Evolutionary conservation across 2,888 invertebrate genomes (phyloP).

Genomic region (Drosophila emarginata): DNA sequence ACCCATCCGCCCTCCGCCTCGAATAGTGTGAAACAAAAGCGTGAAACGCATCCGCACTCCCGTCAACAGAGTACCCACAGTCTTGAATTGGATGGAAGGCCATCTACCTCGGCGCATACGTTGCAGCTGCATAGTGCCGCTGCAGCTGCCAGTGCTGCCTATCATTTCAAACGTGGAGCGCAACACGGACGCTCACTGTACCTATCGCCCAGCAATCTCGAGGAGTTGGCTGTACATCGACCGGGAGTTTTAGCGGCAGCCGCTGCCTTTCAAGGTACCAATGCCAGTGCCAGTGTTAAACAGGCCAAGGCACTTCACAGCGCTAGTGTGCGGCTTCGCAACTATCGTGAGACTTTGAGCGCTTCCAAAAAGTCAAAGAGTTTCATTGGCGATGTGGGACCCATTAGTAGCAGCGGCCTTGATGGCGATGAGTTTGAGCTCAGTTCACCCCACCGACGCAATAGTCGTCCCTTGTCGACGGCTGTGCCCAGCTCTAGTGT

Average conservation of each 20-base stretch:
- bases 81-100: slow-evolving; percentile 80
- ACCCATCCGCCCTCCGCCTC: slow-evolving; percentile 69
- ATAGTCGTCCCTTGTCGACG: slow-evolving; percentile 81
- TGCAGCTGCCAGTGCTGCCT: slow-evolving; percentile 77
- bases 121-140: slow-evolving; percentile 79
- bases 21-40: slow-evolving; percentile 78
- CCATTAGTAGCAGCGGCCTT: slow-evolving; percentile 20
- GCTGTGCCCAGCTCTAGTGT: slow-evolving; percentile 69
- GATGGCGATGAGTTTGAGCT: slow-evolving; percentile 81
- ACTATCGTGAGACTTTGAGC: slow-evolving; percentile 81
- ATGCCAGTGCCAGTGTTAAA: slow-evolving; percentile 80
- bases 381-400: slow-evolving; percentile 81
- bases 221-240: slow-evolving; percentile 81
- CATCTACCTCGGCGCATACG: slow-evolving; percentile 77
- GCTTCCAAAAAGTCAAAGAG: slow-evolving; percentile 83
- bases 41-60: slow-evolving; percentile 76
- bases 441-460: slow-evolving; percentile 81
- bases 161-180: slow-evolving; percentile 82
- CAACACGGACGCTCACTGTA: slow-evolving; percentile 82
- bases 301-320: slow-evolving; percentile 82
- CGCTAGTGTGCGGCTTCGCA: slow-evolving; percentile 81
- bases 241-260: slow-evolving; percentile 80
- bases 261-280: slow-evolving; percentile 81
- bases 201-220: slow-evolving; percentile 81
- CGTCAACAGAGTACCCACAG: slow-evolving; percentile 82